Evolutionary conservation across 1,140 invertebrate genomes (phyloP), one percentile per base, ranked within the genome.

Genomic region (Ooceraea biroi): DNA sequence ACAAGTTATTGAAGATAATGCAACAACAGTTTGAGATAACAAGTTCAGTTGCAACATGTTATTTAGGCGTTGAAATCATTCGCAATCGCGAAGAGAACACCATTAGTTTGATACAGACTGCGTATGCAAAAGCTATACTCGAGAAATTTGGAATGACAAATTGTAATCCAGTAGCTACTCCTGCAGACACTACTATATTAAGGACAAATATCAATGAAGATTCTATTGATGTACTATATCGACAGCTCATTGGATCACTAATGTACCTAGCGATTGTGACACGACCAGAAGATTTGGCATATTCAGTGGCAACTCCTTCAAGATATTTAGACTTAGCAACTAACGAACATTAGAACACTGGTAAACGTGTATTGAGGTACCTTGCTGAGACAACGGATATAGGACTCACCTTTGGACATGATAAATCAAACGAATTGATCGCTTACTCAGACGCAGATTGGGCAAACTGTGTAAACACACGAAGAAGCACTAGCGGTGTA

Each of bases 11-110:
- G 1, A 17, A 68, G 11, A 27, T 19, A 3, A 44, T 68, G 65
- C n/a, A 17, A 17, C 65, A 68, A 25, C 10, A 25, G 14, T 68
- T 68, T 3, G 41, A 68, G 14, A 68, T 68, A 27, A 68, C 46
- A 5, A 68, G 36, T 3, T 48, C 44, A 1, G 41, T 14, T 14
- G 65, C 25, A 0, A 68, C n/a, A 3, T 68, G 19, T 27, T 68
- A 68, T 68, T 2, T 68, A 14, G 25, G 65, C 3, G 11, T 68
- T 1, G 65, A 68, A 50, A 68, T 68, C 4, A 27, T 48, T 17
- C 65, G 65, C 1, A 68, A 68, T 48, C 65, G 19, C 1, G 65
- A 22, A 46, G 30, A 22, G 19, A 68, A 27, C 19, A 68, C 19
- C 10, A 17, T 68, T 25, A 17, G 41, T 0, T 14, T 68, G 0